Percentiles rank a stretch among this genome's conserved stretches.
These are phyloP conservation scores for Aphidius gifuensis DNA, from an alignment of 1,140 invertebrate species.

Conservation along the genomic window DNA sequence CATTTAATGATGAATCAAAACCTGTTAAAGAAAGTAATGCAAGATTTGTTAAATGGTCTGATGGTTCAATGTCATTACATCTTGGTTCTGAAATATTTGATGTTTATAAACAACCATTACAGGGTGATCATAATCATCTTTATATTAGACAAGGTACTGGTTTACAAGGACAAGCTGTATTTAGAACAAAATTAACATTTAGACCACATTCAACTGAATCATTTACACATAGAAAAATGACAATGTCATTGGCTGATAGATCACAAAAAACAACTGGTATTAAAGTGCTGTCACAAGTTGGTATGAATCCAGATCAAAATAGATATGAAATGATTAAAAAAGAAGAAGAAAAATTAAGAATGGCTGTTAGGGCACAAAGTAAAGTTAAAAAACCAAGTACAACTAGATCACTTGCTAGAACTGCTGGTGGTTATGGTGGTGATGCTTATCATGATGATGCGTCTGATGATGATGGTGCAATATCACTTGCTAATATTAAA, in stretches of 20 bases:
- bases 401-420: constrained; percentile 58
- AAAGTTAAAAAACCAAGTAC: constrained; percentile 64
- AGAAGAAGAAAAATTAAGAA: constrained; percentile 89
- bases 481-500: constrained; percentile 91
- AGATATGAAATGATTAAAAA: constrained; percentile 90
- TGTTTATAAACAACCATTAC: constrained; percentile 88
- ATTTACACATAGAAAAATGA: constrained; percentile 98
- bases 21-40: constrained; percentile 91
- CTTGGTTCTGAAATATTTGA: constrained; percentile 97
- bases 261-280: constrained; percentile 96
- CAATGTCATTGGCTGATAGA: constrained; percentile 92
- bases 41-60: constrained; percentile 93
- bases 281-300: constrained; percentile 92
- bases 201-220: constrained; percentile 96
- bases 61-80: constrained; percentile 96
- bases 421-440: constrained; percentile 57
- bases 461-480: constrained; percentile 86
- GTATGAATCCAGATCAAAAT: constrained; percentile 89
- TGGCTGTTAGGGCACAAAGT: constrained; percentile 75
- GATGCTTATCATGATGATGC: constrained; percentile 70
- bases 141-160: constrained; percentile 95
- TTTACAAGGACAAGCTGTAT: constrained; percentile 95
- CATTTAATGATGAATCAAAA: constrained; percentile 80
- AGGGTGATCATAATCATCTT: constrained; percentile 71
- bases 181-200: constrained; percentile 94